Base-by-base conservation (phyloP, 2,113 vertebrate genomes). In the Nannospalax galili region DNA sequence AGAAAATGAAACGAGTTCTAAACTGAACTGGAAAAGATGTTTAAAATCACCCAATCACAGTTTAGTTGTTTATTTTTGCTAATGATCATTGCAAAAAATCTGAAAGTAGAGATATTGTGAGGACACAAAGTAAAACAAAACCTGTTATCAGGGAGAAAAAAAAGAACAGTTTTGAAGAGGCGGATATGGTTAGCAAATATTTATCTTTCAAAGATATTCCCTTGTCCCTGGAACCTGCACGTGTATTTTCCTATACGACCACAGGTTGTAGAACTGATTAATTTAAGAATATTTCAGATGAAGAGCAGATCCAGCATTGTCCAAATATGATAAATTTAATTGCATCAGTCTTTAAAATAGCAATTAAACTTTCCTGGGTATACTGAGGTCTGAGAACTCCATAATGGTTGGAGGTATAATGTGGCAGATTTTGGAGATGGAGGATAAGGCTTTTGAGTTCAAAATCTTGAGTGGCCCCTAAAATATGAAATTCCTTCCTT, bases 11-110 rank as follows among this genome's bases (percentile, higher is more conserved):
- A 86, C 26, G 60, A 92, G n/a, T 62, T 17, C 35, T 90, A 58
- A 60, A 92, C 11, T 62, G 28, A 93, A 90, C 52, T 84, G 10
- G 60, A 80, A 87, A 80, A 42, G 19, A 67, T 62, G 42, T 45
- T 92, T 96, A 75, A 88, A 95, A 75, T 75, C 35, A 84, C 60
- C 45, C 67, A 94, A 62, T 77, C 48, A 84, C 4, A 67, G 32
- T 79, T 58, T 82, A 72, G 70, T 48, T 74, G 26, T 75, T 94
- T 93, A 95, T 40, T 85, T 94, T 97, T 92, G 19, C 62, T 94
- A 93, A 92, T 79, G 40, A 10, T 22, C 7, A 74, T 79, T 73
- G 42, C 28, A 96, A 91, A 28, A 45, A 91, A 79, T 77, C 9
- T 80, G 48, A 62, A 88, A 91, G 88, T 65, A 22, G 9, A 74